A percentile compares a stretch with the other conserved stretches of the same genome.
Conservation (phyloP, 2,113 vertebrate genomes). For the Megalops atlanticus region DNA sequence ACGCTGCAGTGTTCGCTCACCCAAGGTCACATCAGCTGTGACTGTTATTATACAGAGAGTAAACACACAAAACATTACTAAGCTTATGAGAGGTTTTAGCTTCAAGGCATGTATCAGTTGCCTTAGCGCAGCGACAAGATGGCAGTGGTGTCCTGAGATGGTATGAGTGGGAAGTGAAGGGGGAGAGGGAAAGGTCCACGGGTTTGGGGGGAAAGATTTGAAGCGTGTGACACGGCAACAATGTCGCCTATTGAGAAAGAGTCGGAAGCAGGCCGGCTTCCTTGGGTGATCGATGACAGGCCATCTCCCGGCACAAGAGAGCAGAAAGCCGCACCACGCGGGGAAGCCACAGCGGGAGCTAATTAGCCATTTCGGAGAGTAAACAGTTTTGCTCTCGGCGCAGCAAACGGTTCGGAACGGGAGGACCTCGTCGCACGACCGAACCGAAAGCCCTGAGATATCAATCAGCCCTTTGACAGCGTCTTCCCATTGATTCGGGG, state of each 20-base stretch:
- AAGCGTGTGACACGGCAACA: constrained; percentile 38
- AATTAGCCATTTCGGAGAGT: constrained; percentile 57
- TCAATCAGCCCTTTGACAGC: constrained; percentile 35
- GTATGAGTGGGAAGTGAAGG: background rate
- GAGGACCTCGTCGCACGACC: background rate
- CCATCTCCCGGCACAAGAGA: constrained; percentile 37
- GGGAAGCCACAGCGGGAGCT: constrained; percentile 55
- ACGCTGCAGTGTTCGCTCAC: background rate
- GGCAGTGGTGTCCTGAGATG: background rate
- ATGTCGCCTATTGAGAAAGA: constrained; percentile 49
- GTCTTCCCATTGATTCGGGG: constrained; percentile 1
- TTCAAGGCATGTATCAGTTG: background rate
- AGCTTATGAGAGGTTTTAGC: background rate
- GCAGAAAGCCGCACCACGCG: constrained; percentile 44
- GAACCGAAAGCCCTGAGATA: constrained; percentile 22
- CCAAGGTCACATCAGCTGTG: background rate
- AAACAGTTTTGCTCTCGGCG: constrained; percentile 37
- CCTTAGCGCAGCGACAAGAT: background rate
- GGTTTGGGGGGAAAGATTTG: constrained; percentile 18
- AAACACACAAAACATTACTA: background rate
- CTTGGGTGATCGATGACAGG: constrained; percentile 44
- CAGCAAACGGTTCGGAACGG: constrained; percentile 40
- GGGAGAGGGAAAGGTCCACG: background rate
- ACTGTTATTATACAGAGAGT: background rate
- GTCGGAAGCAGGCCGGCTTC: constrained; percentile 51